Base-by-base conservation (phyloP, 2,113 vertebrate species). In the Plecotus auritus region DNA sequence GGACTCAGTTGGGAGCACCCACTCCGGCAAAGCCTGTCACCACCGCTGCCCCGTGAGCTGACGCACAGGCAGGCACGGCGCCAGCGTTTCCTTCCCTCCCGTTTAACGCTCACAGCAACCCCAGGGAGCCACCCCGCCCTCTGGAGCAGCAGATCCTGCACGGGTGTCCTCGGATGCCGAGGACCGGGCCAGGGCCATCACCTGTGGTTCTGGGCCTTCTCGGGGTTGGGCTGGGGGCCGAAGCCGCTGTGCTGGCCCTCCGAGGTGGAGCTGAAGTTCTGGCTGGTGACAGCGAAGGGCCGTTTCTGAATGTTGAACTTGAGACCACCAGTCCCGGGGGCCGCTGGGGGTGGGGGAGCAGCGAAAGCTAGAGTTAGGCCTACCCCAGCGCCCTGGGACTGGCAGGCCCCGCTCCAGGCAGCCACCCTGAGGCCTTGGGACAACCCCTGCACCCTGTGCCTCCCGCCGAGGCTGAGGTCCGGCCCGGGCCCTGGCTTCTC, bases 221-320 rank as follows among this genome's bases (percentile, higher is more conserved):
- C 98, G 0, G 96, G 17, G 76, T 42, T 97, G 59, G 97, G 95
- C 84, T 98, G 98, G 17, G 96, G 80, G 2, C 95, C 90, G 0
- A 98, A 98, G 85, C 80, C 82, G 56, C 95, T 11, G 6, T 98
- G 98, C n/a, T 97, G 95, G 17, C 81, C 93, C 35, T 98, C 97
- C 0, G 95, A 5, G 8, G 59, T 64, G 35, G 94, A 86, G 40
- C 96, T 73, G 73, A 99, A 99, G 88, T 83, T 98, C 95, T 99
- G 99, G 96, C 92, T 99, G 86, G 98, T 97, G 84, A 98, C 96
- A 14, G 99, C 98, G 82, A 99, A 99, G 4, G 99, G 99, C 87
- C 99, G 98, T 88, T 99, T 99, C 74, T 98, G 97, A 96, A 99
- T 99, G 96, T 99, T 99, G 98, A 99, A 99, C 96, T 99, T 99